Evolutionary conservation across 2,113 vertebrate genomes (phyloP).

Genomic region (Scortum barcoo): DNA sequence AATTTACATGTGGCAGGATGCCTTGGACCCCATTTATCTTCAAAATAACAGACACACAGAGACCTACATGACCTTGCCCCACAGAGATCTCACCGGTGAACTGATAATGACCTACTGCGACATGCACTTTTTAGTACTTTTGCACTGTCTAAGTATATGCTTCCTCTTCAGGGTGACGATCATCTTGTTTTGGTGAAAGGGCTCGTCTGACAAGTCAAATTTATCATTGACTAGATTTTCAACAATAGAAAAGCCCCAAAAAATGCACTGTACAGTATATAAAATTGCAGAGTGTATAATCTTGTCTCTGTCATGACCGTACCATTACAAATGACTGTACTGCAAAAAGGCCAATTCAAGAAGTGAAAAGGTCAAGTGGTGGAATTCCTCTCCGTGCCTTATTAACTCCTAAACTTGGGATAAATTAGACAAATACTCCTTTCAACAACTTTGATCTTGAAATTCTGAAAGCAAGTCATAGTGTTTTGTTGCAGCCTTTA

Average conservation of each 20-base stretch:
- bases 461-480: too few species aligned
- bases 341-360: background rate
- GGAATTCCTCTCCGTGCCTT: background rate
- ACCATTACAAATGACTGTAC: background rate
- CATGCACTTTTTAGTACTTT: background rate
- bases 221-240: background rate
- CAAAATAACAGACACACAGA: conserved; percentile 46
- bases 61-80: conserved; percentile 45
- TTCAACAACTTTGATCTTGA: too few species aligned
- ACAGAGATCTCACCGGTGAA: conserved; percentile 27
- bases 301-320: background rate
- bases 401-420: background rate
- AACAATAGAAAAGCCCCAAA: background rate
- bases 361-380: too few species aligned
- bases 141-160: conserved; percentile 29
- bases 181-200: conserved; percentile 36
- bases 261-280: background rate
- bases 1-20: conserved; percentile 76
- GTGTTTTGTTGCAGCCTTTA: too few species aligned
- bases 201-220: conserved; percentile 16
- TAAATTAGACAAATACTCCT: background rate
- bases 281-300: background rate
- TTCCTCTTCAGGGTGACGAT: conserved; percentile 10
- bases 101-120: conserved; percentile 43
- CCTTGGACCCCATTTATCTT: conserved; percentile 44